Evolutionary conservation across 2,797 vertebrate species (phyloP).

Genomic region (Sebastes alutus): DNA sequence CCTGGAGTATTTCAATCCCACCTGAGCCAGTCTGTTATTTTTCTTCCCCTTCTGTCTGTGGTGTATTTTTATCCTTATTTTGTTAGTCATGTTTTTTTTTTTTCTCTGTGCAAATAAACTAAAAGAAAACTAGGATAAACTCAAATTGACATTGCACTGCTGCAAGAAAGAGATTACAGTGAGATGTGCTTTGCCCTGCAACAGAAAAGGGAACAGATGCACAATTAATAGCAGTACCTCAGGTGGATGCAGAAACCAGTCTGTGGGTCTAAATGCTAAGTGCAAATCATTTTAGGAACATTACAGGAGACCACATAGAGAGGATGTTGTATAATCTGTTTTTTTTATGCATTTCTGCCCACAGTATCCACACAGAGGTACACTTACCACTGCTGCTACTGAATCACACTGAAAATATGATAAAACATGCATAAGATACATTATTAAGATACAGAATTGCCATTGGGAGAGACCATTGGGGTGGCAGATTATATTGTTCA

Average conservation of each 20-base stretch:
- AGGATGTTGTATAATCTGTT: not conserved
- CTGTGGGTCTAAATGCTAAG: not conserved
- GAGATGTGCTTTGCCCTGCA: not conserved
- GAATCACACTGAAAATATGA: not conserved
- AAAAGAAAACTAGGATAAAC: not conserved
- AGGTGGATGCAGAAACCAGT: not conserved
- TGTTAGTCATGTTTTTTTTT: not conserved
- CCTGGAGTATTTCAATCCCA: not conserved
- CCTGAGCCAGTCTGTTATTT: conserved; percentile 8
- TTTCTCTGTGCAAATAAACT: conserved; percentile 2
- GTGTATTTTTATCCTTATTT: conserved; percentile 17
- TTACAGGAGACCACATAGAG: not conserved
- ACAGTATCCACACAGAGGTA: not conserved
- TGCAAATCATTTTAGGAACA: not conserved
- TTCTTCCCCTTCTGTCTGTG: not conserved
- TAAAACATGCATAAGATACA: not conserved
- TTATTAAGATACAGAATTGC: not conserved
- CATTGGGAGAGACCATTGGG: not conserved
- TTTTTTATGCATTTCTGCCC: not conserved
- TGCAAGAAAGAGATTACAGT: conserved; percentile 1
- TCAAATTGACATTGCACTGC: not conserved
- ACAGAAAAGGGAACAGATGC: not conserved
- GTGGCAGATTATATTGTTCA: not conserved
- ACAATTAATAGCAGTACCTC: not conserved
- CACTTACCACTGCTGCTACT: not conserved